Base-by-base conservation (phyloP, 1,140 invertebrate species). In the Musca domestica region DNA sequence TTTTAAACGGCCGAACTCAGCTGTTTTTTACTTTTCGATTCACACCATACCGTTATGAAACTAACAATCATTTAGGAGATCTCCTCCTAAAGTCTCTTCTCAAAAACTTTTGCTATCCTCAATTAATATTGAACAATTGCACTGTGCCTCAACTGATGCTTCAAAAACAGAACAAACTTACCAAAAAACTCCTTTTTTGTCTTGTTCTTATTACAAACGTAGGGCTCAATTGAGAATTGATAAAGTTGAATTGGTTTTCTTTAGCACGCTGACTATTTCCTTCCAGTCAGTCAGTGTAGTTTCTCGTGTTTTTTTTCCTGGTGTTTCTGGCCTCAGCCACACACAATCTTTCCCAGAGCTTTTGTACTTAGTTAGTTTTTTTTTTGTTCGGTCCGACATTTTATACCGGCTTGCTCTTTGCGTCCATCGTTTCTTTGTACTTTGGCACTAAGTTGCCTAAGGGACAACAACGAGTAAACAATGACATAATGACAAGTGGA, bases 401-500 rank as follows among this genome's bases (percentile, higher is more conserved):
- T 12, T 41, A 12, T 51, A 9, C 7, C 2, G 48, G 7, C 17
- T 51, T 51, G 12, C 20, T 61, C 30, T 34, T 22, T 58, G 12
- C 15, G 12, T 58, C 4, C 34, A 23, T 15, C 17, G n/a, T 34
- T 34, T 12, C 27, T 61, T 15, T 41, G 56, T 61, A 19, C 5
- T 41, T 61, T 61, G 56, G 30, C 34, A 61, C 30, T 34, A 41
- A 61, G 56, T 61, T 61, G 56, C 56, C 56, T 61, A 46, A 46
- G 25, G 34, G 54, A 34, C 64, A 52, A 30, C 64, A 51, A 56
- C 64, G 64, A 61, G 64, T 69, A 79, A 78, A 79, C 77, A 79
- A 79, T 79, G 77, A 77, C 77, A 79, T 79, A 79, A 79, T 79
- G 77, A 79, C 77, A 79, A 79, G 77, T 79, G 74, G 75, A 74